Base-by-base conservation (phyloP, 2,113 vertebrate genomes). In the Lanius ludovicianus region DNA sequence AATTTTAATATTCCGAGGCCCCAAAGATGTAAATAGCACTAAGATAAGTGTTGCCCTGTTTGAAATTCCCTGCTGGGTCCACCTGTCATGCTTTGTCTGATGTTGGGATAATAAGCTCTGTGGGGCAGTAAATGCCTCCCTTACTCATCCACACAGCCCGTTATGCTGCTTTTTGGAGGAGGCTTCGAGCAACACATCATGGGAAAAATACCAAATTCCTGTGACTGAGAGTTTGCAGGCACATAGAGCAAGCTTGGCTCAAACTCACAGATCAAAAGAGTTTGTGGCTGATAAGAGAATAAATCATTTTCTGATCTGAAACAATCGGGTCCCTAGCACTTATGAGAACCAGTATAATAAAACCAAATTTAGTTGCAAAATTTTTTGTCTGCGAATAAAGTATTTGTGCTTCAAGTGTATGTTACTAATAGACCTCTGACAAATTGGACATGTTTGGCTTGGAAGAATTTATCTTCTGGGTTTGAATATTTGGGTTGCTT, bases 81-180 rank as follows among this genome's bases (percentile, higher is more conserved):
- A 96, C 87, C 75, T 95, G 76, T 88, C 23, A 7, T 74, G 55
- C 79, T 84, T 62, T 93, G 69, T 75, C 41, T 94, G 84, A 47
- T 20, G 1, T 24, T 62, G 35, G 47, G 52, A 23, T 91, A 85
- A 76, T 62, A 55, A 62, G 71, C 17, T 64, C 75, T 52, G 75
- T 77, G 59, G 74, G 63, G 57, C 75, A 85, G 35, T 2, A 1
- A 84, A 33, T 63, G 13, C 59, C 47, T 87, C 42, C 30, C 27
- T 85, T 30, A 17, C 59, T 83, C 31, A 33, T 83, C 46, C 1
- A 0, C 39, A 20, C 21, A 76, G n/a, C n/a, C 31, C 19, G 1
- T 30, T 83, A 28, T 41, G 7, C 44, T 83, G 53, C 42, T 57
- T 71, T 87, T 90, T 56, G 59, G 35, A 56, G 76, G 17, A 37